Evolutionary conservation across 1,140 invertebrate species (phyloP), one percentile per base, ranked within the genome.

Genomic region (Euura lappo): DNA sequence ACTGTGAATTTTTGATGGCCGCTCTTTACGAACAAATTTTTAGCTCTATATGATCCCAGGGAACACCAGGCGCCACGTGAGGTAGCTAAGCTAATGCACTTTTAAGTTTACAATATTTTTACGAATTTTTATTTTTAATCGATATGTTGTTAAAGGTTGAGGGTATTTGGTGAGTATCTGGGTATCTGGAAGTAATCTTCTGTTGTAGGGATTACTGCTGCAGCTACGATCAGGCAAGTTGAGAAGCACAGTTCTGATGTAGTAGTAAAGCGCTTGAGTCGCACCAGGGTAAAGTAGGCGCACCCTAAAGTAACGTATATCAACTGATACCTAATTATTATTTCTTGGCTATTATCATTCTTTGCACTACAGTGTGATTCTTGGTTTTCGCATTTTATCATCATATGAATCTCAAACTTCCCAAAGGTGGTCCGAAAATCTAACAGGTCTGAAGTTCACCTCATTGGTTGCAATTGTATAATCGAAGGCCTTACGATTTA

Each of bases 131-230:
- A 5, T 60, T 3, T 11, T 60, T 6, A 60, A 60, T 60, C 13
- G 10, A n/a, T 11, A 11, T 11, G 10, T 60, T 60, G 51, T 60
- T 60, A 60, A 60, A 60, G 51, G 51, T 60, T 60, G 51, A 60
- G 51, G 51, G 51, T 60, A 60, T 60, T 60, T 78, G 81, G 83
- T 81, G 78, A 83, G 79, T 81, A 80, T 69, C 71, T 76, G 83
- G 84, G 80, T 74, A 78, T 85, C 80, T 84, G 82, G 83, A 85
- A 80, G 79, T 81, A 83, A 86, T 88, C 81, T 88, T 87, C 78
- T 88, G 84, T 88, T 88, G 77, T 88, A 88, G 87, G 87, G 79
- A 84, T 86, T 85, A 84, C 84, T 80, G 83, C 85, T 80, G 86
- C 82, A 77, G 81, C 78, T 83, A 81, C 81, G 71, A 81, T 84